A percentile compares a stretch with the other conserved stretches of the same genome.
Evolutionary conservation across 92 coral and sea anemone species (phyloP).

Genomic region (Actinernus sp.): DNA sequence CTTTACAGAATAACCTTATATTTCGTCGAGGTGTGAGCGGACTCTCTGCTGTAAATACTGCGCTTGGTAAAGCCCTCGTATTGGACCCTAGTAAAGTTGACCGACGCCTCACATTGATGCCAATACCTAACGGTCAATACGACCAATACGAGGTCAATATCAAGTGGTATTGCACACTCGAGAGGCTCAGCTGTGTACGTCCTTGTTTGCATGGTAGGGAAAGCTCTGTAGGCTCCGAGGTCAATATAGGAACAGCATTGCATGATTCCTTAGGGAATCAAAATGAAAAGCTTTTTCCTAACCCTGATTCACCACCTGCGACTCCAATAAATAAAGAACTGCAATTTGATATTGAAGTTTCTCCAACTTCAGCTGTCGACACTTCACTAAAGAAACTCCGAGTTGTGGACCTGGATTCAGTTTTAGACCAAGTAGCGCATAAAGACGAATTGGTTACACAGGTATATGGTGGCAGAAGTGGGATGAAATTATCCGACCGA

Average conservation of each 20-base stretch:
- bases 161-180: constrained; percentile 69
- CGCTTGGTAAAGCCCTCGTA: constrained; percentile 52
- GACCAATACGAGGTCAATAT: constrained; percentile 43
- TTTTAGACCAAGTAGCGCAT: constrained; percentile 22
- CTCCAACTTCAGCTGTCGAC: not conserved
- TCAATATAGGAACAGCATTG: no score
- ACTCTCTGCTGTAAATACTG: constrained; percentile 35
- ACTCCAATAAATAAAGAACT: no score
- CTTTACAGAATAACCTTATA: constrained; percentile 43
- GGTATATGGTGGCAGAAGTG: constrained; percentile 4
- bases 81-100: constrained; percentile 34
- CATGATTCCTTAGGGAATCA: no score
- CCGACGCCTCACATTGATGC: constrained; percentile 63
- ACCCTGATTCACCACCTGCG: no score
- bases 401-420: not conserved
- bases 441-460: constrained; percentile 13
- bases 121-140: constrained; percentile 64
- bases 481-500: not conserved
- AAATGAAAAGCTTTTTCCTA: no score
- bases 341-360: not conserved
- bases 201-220: not conserved
- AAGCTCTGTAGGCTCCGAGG: not conserved
- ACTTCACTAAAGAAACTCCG: not conserved
- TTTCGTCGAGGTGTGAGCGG: constrained; percentile 47
- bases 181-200: constrained; percentile 54